These are phyloP conservation scores for Pycnomerus fuliginosus DNA, from an alignment of 2,888 invertebrate species.

Conservation along the genomic window DNA sequence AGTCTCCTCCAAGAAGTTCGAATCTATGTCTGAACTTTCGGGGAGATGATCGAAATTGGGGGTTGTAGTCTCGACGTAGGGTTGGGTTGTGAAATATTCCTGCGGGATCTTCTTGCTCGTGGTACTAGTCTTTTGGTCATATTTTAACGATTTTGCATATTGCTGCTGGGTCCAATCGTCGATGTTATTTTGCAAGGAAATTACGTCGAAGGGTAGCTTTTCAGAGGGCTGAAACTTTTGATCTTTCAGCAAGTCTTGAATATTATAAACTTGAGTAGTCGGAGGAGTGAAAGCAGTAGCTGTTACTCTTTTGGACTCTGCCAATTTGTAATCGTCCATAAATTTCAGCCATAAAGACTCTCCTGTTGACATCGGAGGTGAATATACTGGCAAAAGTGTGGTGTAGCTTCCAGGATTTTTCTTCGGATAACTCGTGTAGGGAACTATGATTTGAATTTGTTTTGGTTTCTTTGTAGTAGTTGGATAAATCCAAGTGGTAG, in stretches of 20 bases:
- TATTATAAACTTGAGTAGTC: conserved; percentile 52
- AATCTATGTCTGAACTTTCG: too few relatives aligned
- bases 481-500: conserved; percentile 37
- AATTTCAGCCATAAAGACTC: conserved; percentile 46
- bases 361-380: conserved; percentile 41
- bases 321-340: conserved; percentile 56
- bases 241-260: conserved; percentile 55
- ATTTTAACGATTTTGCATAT: conserved; percentile 56
- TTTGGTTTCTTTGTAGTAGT: conserved; percentile 57
- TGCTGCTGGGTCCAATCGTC: conserved; percentile 83
- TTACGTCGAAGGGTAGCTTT: conserved; percentile 67
- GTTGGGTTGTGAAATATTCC: conserved; percentile 69
- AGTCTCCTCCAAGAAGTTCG: too few relatives aligned
- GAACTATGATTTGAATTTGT: conserved; percentile 78
- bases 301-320: conserved; percentile 54
- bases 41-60: conserved; percentile 38
- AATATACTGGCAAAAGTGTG: conserved; percentile 44
- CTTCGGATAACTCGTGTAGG: conserved; percentile 63
- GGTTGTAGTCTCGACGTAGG: conserved; percentile 34
- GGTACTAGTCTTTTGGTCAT: conserved; percentile 50
- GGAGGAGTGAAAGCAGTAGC: conserved; percentile 44
- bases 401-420: conserved; percentile 29
- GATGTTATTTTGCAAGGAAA: conserved; percentile 76
- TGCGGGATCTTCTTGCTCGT: conserved; percentile 76
- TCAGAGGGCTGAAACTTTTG: conserved; percentile 38